phyloP scores from a whole-genome alignment of 2,888 invertebrate species.

The Luffia ferchaultella region DNA sequence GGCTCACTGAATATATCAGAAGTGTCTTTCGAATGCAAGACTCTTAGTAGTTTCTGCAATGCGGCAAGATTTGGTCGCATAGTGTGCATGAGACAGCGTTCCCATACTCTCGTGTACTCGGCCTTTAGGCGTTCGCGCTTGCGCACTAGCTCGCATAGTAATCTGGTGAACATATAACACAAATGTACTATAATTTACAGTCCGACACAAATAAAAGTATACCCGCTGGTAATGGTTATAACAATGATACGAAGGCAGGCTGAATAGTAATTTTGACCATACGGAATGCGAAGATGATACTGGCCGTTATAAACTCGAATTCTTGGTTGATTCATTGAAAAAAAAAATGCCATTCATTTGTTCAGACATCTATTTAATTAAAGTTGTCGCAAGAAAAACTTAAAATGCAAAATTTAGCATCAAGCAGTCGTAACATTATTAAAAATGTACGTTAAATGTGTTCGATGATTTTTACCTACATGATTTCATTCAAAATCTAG shows the following conservation, averaged over 20 bases:
- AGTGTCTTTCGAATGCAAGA: slow-evolving; percentile 80
- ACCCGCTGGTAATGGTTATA: no score
- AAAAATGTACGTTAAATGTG: neutral
- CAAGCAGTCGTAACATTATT: neutral
- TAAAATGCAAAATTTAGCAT: neutral
- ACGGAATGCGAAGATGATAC: neutral
- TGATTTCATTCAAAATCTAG: neutral
- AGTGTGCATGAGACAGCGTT: slow-evolving; percentile 82
- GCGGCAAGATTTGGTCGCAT: slow-evolving; percentile 85
- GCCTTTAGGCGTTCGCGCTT: slow-evolving; percentile 96
- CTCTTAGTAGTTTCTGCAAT: slow-evolving; percentile 77
- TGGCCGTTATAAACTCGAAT: neutral
- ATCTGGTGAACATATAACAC: slow-evolving; percentile 29
- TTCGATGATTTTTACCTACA: neutral
- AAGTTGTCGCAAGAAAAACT: neutral
- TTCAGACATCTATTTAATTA: neutral
- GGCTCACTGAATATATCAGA: slow-evolving; percentile 93
- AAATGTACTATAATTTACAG: no score
- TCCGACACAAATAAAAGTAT: no score
- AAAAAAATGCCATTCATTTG: neutral
- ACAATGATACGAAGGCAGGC: no score
- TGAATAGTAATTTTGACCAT: no score
- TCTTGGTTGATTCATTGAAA: neutral
- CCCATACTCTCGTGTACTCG: slow-evolving; percentile 81
- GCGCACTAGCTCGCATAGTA: slow-evolving; percentile 93